phyloP scores from a whole-genome alignment of 1,140 invertebrate genomes.

The Drosophila erecta region DNA sequence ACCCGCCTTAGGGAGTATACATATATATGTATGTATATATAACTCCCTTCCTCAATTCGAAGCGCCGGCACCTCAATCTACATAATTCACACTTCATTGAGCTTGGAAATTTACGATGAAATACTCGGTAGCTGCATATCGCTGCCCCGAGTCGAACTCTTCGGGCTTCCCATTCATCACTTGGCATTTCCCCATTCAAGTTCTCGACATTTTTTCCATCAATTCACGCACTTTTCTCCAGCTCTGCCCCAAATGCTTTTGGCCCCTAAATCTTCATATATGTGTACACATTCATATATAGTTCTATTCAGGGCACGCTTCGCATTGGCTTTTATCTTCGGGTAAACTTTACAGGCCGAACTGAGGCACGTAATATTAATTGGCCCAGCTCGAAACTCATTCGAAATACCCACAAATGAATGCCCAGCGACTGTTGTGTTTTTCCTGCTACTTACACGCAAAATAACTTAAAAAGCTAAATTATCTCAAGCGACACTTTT shows the following conservation, averaged over 20 bases:
- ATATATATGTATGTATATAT: not conserved
- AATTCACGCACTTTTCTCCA: constrained; percentile 44
- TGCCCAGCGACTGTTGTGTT: constrained; percentile 32
- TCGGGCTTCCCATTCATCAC: constrained; percentile 36
- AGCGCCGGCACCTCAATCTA: constrained; percentile 44
- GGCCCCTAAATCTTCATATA: constrained; percentile 50
- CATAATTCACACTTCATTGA: constrained; percentile 73
- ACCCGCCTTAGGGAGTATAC: constrained; percentile 17
- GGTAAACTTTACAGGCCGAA: constrained; percentile 28
- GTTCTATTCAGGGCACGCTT: constrained; percentile 70
- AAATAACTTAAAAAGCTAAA: not conserved
- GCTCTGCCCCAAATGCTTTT: constrained; percentile 52
- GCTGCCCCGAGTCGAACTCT: constrained; percentile 7
- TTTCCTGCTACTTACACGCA: not conserved
- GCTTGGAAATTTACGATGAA: constrained; percentile 34
- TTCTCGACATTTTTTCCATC: constrained; percentile 43
- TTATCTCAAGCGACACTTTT: constrained; percentile 46
- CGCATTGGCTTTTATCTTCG: constrained; percentile 61
- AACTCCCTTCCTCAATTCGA: constrained; percentile 22
- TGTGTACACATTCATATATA: constrained; percentile 23
- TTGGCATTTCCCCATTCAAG: constrained; percentile 37
- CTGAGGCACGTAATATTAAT: constrained; percentile 74
- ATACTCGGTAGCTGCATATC: constrained; percentile 13
- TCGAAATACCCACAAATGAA: constrained; percentile 23
- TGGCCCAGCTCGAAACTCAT: constrained; percentile 51